phyloP scores from a whole-genome alignment of 2,113 vertebrate genomes.

The Paradoxurus hermaphroditus region DNA sequence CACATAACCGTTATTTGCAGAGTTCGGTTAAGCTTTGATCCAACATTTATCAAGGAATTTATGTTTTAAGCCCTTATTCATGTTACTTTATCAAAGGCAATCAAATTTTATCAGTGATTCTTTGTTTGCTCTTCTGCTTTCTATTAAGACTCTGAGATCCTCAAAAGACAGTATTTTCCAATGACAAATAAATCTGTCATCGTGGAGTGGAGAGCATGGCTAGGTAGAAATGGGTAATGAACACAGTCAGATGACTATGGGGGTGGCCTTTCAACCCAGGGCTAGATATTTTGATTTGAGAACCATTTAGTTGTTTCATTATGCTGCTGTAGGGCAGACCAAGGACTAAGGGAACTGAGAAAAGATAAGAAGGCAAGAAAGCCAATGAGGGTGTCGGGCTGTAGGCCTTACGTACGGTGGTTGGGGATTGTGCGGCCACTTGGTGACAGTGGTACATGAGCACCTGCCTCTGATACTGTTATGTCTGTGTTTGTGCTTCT shows the following conservation, averaged over 20 bases:
- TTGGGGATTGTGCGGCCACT: not conserved
- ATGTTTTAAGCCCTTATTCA: slow-evolving; percentile 1
- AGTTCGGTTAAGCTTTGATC: not conserved
- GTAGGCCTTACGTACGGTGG: not conserved
- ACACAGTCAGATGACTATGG: not conserved
- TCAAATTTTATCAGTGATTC: slow-evolving; percentile 16
- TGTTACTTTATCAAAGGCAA: slow-evolving; percentile 29
- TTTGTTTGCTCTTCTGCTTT: slow-evolving; percentile 16
- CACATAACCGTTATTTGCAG: not conserved
- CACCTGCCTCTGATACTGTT: not conserved
- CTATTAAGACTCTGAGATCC: not conserved
- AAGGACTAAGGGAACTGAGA: not conserved
- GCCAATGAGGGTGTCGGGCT: not conserved
- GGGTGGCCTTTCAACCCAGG: not conserved
- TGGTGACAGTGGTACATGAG: not conserved
- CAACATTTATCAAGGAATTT: slow-evolving; percentile 24
- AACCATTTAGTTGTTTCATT: not conserved
- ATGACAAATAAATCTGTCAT: not conserved
- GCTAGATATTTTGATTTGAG: slow-evolving; percentile 24
- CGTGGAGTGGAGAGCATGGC: not conserved
- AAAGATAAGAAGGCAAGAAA: not conserved
- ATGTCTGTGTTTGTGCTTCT: not conserved
- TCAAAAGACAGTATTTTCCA: slow-evolving; percentile 16
- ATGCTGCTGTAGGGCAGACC: not conserved
- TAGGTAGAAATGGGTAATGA: not conserved